Percentiles rank a stretch among this genome's conserved stretches.
phyloP scores from a whole-genome alignment of 2,888 invertebrate species.

The Sesamia inferens region DNA sequence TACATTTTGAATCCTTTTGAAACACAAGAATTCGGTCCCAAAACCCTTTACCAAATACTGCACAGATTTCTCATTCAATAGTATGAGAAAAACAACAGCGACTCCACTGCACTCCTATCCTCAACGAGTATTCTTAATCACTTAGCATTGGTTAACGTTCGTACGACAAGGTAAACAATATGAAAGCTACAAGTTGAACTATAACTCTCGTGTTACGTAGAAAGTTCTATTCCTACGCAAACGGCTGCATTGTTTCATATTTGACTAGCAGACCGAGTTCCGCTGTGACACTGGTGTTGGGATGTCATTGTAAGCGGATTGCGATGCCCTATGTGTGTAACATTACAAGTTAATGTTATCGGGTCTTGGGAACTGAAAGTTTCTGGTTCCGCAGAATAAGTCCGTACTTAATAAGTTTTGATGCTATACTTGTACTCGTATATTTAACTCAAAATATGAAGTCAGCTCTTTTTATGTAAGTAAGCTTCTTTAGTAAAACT shows the following conservation, averaged over 20 bases:
- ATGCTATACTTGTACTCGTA: too few species aligned
- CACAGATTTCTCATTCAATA: background rate
- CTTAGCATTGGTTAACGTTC: conserved; percentile 88
- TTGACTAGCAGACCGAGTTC: conserved; percentile 70
- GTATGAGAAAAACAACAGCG: conserved; percentile 19
- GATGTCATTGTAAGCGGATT: conserved; percentile 41
- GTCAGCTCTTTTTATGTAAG: too few species aligned
- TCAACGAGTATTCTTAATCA: conserved; percentile 87
- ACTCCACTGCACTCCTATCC: conserved; percentile 72
- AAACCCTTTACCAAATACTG: background rate
- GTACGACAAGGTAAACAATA: conserved; percentile 90
- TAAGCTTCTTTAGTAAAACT: too few species aligned
- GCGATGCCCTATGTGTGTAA: conserved; percentile 24
- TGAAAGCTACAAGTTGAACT: conserved; percentile 87
- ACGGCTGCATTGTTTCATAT: conserved; percentile 83
- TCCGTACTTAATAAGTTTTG: too few species aligned
- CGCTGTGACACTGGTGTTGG: conserved; percentile 50
- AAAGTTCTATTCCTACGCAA: conserved; percentile 73
- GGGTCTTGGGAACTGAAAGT: background rate
- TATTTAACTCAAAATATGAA: too few species aligned
- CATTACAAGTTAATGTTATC: conserved; percentile 23
- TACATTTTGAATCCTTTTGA: too few species aligned
- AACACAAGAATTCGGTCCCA: background rate
- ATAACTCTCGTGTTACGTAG: conserved; percentile 84
- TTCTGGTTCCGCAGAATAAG: too few species aligned